Evolutionary conservation across 2,113 vertebrate species (phyloP).

Genomic region (Crotophaga sulcirostris): DNA sequence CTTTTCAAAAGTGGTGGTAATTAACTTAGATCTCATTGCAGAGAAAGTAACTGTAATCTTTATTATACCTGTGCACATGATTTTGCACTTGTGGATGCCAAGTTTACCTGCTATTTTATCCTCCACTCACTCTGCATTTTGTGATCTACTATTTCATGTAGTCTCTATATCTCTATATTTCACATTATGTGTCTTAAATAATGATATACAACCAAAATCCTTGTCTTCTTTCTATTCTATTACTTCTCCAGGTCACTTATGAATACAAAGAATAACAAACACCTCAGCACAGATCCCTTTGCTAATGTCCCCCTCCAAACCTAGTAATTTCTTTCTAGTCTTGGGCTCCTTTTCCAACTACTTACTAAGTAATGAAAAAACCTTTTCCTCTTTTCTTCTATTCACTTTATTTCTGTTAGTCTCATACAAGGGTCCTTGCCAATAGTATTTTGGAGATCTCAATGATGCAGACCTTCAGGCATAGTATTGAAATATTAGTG

Average conservation of each 20-base stretch:
- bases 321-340: neutral
- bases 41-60: neutral
- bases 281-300: neutral
- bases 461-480: neutral
- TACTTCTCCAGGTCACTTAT: neutral
- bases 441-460: neutral
- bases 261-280: neutral
- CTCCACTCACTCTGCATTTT: neutral
- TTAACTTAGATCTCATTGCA: neutral
- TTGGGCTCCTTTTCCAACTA: neutral
- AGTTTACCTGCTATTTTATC: neutral
- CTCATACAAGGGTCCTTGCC: neutral
- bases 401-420: neutral
- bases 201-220: neutral
- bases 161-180: neutral
- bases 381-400: neutral
- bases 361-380: neutral
- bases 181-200: neutral
- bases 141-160: neutral
- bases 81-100: neutral
- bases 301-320: neutral
- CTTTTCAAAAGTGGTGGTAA: neutral
- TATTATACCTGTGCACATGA: rapidly evolving
- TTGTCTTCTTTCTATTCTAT: neutral
- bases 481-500: neutral